A percentile compares a stretch with the other conserved stretches of the same genome.
Conservation (phyloP, 2,888 invertebrate species). For the Charanyca ferruginea region DNA sequence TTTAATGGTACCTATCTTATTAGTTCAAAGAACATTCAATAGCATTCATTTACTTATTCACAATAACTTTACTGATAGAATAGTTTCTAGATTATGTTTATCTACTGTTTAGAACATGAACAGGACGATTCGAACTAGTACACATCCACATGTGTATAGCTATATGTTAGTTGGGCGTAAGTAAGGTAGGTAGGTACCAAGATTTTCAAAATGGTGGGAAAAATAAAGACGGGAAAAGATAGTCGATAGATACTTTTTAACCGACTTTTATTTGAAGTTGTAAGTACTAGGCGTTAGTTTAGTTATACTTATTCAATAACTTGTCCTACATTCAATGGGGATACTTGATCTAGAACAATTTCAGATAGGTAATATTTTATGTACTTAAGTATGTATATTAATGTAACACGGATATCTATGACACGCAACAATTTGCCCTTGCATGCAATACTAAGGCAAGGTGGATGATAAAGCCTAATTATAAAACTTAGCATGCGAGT, state of each 20-base stretch:
- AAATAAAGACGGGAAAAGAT: too few species aligned
- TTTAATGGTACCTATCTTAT: constrained; percentile 31
- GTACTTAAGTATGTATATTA: too few species aligned
- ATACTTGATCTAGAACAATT: background rate
- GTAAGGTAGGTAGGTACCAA: background rate
- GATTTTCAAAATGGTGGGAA: too few species aligned
- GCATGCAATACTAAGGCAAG: constrained; percentile 48
- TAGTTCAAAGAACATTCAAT: constrained; percentile 26
- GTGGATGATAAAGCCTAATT: constrained; percentile 44
- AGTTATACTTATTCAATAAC: too few species aligned
- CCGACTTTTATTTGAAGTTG: too few species aligned
- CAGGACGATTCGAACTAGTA: background rate
- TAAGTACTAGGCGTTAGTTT: too few species aligned
- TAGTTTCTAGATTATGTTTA: constrained; percentile 3
- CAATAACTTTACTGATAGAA: constrained; percentile 16
- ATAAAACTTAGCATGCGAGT: constrained; percentile 37
- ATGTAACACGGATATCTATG: too few species aligned
- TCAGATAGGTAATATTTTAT: too few species aligned
- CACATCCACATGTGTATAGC: too few species aligned
- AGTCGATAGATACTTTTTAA: too few species aligned
- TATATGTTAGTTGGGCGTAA: background rate
- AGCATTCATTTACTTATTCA: constrained; percentile 17
- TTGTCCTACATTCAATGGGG: background rate
- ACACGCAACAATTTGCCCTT: constrained; percentile 42
- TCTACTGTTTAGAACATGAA: background rate